Conservation (phyloP, 2,113 vertebrate genomes). For the Cyanocitta stelleri region DNA sequence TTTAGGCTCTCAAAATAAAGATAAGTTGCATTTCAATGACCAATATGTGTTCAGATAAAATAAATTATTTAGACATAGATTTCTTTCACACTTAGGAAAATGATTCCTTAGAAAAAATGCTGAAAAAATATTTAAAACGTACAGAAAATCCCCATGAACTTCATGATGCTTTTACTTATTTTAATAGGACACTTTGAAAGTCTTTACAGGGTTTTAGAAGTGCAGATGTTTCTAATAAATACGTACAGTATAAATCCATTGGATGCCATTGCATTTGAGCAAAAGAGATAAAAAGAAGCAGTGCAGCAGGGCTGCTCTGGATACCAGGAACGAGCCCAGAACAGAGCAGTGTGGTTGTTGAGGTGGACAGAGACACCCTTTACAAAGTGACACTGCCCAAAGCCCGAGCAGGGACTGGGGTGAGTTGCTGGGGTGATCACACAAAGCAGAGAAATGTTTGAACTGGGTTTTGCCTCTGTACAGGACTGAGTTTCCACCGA, state of each 20-base stretch:
- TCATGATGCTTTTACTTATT: not conserved
- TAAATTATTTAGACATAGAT: not conserved
- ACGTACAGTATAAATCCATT: not conserved
- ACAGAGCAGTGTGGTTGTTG: not conserved
- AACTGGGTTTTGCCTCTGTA: not conserved
- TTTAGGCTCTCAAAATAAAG: not conserved
- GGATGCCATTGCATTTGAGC: not conserved
- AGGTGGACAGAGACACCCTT: not conserved
- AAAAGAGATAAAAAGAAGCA: not conserved
- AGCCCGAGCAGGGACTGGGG: not conserved
- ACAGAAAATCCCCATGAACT: not conserved
- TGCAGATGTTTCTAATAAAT: not conserved
- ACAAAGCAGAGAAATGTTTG: not conserved
- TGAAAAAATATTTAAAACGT: not conserved
- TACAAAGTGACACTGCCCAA: not conserved
- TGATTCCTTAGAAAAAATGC: not conserved
- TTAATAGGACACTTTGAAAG: not conserved
- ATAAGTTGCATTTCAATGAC: not conserved
- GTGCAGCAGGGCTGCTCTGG: not conserved
- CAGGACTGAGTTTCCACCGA: not conserved
- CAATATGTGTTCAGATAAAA: not conserved
- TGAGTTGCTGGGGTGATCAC: not conserved
- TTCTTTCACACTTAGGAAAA: not conserved
- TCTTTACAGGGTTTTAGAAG: not conserved
- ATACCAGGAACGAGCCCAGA: not conserved